Percentiles rank a stretch among this genome's conserved stretches.
These are phyloP conservation scores for Prochilodus magdalenae DNA, from an alignment of 2,113 vertebrate genomes.

Conservation along the genomic window DNA sequence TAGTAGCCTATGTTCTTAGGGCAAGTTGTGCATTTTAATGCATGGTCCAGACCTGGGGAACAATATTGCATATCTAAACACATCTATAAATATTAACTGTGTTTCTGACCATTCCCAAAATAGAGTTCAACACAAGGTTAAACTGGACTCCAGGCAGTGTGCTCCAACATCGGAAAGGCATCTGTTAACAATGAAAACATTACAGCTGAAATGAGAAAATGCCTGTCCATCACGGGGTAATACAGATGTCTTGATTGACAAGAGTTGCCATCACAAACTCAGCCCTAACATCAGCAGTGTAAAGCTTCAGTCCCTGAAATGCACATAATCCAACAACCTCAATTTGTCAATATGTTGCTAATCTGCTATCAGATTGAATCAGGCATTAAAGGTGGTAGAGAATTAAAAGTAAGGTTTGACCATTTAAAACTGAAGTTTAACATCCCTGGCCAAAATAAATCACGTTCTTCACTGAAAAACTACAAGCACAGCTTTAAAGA, in stretches of 20 bases:
- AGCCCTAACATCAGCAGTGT: not conserved
- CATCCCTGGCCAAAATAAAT: no score
- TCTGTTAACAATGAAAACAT: not conserved
- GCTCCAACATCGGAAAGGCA: not conserved
- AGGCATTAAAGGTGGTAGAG: no score
- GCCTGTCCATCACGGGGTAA: not conserved
- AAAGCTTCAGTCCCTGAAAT: not conserved
- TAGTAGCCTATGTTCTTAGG: not conserved
- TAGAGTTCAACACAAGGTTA: not conserved
- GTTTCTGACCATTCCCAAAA: not conserved
- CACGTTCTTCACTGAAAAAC: no score
- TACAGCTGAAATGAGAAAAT: not conserved
- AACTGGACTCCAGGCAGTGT: not conserved
- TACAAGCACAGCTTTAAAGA: not conserved
- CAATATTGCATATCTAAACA: not conserved
- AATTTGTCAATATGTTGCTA: no score
- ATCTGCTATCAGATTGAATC: no score
- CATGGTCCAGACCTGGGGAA: not conserved
- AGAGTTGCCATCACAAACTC: not conserved
- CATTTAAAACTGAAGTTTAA: no score
- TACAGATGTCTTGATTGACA: not conserved
- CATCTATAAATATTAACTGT: not conserved
- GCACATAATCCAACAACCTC: no score
- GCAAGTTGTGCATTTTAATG: not conserved
- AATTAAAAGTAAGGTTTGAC: no score